phyloP scores from a whole-genome alignment of 2,888 invertebrate genomes.

The Lacanobia oleracea region DNA sequence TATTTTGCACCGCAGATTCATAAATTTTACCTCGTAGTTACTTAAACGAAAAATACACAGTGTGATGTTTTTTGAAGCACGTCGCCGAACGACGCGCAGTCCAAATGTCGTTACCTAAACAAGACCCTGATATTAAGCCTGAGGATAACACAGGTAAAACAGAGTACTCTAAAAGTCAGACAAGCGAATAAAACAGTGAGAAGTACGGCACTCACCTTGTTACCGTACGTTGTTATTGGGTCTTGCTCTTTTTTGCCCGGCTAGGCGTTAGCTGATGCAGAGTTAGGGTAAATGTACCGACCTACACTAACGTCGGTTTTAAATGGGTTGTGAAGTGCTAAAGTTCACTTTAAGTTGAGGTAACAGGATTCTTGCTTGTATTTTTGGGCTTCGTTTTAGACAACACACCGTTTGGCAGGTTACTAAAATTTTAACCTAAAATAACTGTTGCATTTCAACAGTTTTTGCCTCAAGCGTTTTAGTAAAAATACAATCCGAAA shows the following conservation, averaged over 20 bases:
- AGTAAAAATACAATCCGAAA: slow-evolving; percentile 5
- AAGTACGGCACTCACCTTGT: slow-evolving; percentile 60
- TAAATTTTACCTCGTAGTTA: slow-evolving; percentile 5
- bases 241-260: slow-evolving; percentile 54
- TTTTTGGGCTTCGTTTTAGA: slow-evolving; percentile 13
- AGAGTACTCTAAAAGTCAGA: slow-evolving; percentile 62
- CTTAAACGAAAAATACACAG: slow-evolving; percentile 8
- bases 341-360: slow-evolving; percentile 26
- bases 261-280: slow-evolving; percentile 59
- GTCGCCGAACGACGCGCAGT: slow-evolving; percentile 35
- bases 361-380: slow-evolving; percentile 25
- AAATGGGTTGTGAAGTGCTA: slow-evolving; percentile 47
- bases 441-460: slow-evolving; percentile 8
- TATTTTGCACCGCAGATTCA: slow-evolving; percentile 23
- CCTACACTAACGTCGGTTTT: slow-evolving; percentile 37
- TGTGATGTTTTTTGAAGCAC: slow-evolving; percentile 28
- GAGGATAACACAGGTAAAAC: slow-evolving; percentile 56
- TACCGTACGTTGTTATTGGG: slow-evolving; percentile 60
- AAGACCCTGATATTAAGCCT: slow-evolving; percentile 53
- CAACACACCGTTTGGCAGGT: not conserved
- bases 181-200: slow-evolving; percentile 62
- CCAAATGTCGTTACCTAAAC: slow-evolving; percentile 51
- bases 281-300: slow-evolving; percentile 46
- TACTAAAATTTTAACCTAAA: slow-evolving; percentile 2
- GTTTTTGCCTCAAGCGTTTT: slow-evolving; percentile 19